These are phyloP conservation scores for Hassar affinis DNA, from an alignment of 2,113 vertebrate species.

Conservation along the genomic window DNA sequence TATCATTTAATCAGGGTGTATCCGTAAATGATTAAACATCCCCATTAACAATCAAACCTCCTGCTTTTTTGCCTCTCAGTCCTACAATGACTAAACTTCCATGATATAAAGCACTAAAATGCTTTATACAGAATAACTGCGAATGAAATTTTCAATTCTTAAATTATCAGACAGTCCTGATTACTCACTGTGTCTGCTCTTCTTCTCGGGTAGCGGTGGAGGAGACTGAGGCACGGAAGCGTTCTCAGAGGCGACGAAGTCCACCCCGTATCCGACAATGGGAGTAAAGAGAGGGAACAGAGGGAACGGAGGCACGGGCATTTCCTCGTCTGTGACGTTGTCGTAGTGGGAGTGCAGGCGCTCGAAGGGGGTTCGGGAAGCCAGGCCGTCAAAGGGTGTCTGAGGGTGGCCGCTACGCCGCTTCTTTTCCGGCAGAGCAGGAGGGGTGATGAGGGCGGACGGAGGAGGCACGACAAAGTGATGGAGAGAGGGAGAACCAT, in stretches of 20 bases:
- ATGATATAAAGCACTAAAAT: not conserved
- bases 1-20: not conserved
- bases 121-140: not conserved
- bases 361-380: conserved; percentile 68
- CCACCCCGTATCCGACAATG: conserved; percentile 65
- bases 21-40: not conserved
- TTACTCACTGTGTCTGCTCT: conserved; percentile 89
- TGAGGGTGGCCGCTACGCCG: conserved; percentile 74
- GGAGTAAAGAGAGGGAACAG: conserved; percentile 71
- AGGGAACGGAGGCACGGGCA: conserved; percentile 64
- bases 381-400: conserved; percentile 57
- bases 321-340: conserved; percentile 81
- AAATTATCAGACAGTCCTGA: not conserved
- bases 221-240: conserved; percentile 72
- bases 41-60: not conserved
- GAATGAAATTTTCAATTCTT: not conserved
- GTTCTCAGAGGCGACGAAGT: conserved; percentile 67
- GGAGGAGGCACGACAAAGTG: not conserved
- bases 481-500: conserved; percentile 42
- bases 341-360: conserved; percentile 76
- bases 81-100: not conserved
- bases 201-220: conserved; percentile 91
- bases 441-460: conserved; percentile 78
- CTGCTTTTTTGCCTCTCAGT: not conserved
- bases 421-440: conserved; percentile 94